Evolutionary conservation across 2,113 vertebrate species (phyloP).

Genomic region (Myrmecophaga tridactyla): DNA sequence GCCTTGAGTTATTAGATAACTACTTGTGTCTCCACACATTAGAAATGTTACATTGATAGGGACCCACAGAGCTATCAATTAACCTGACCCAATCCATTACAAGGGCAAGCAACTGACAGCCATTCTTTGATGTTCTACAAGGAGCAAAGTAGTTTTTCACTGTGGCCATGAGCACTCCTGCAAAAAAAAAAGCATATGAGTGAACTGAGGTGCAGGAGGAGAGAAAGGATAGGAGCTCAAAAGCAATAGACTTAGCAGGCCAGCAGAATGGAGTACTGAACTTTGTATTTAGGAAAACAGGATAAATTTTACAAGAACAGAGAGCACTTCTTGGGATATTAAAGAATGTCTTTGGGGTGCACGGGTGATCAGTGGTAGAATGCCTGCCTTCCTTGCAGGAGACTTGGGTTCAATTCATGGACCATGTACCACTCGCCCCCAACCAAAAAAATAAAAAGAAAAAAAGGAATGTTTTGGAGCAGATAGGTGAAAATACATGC

Average conservation of each 20-base stretch:
- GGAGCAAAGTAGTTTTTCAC: neutral
- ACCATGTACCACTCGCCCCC: no score
- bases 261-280: neutral
- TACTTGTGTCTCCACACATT: neutral
- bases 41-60: neutral
- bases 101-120: neutral
- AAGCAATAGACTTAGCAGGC: neutral
- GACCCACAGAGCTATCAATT: neutral
- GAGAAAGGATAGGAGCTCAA: neutral
- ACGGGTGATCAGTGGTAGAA: no score
- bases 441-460: no score
- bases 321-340: neutral
- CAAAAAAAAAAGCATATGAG: neutral
- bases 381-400: no score
- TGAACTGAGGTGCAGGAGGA: neutral
- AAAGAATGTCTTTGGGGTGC: neutral
- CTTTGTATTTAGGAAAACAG: neutral
- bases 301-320: neutral
- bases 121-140: neutral
- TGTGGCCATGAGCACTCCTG: neutral
- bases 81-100: neutral
- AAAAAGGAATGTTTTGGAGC: neutral
- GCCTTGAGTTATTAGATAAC: neutral
- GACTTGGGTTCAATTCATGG: no score
- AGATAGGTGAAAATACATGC: neutral